Conservation (phyloP, 2,888 invertebrate genomes). For the Gymnoscelis rufifasciata region DNA sequence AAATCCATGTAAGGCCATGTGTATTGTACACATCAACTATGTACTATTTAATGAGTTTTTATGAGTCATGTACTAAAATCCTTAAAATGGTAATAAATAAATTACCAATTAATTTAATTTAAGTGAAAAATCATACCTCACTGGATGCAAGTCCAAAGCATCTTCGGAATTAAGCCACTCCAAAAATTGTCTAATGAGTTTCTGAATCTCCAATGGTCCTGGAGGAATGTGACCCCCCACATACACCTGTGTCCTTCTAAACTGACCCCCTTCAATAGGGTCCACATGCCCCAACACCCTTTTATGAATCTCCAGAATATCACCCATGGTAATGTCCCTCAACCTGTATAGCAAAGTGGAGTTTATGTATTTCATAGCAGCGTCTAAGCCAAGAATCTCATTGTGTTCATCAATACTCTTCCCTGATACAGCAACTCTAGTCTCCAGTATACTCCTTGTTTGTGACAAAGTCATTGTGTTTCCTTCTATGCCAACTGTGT, state of each 20-base stretch:
- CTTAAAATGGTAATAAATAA: too few relatives aligned
- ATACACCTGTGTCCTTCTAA: conserved; percentile 93
- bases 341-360: conserved; percentile 88
- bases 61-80: too few relatives aligned
- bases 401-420: conserved; percentile 98
- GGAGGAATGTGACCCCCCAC: conserved; percentile 98
- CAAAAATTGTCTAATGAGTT: conserved; percentile 92
- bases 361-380: conserved; percentile 95
- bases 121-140: conserved; percentile 73
- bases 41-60: too few relatives aligned
- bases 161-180: conserved; percentile 95
- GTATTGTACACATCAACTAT: too few relatives aligned
- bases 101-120: too few relatives aligned
- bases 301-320: conserved; percentile 94
- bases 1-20: conserved; percentile 65
- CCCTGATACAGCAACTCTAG: conserved; percentile 85
- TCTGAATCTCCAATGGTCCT: conserved; percentile 87
- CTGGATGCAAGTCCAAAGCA: conserved; percentile 91
- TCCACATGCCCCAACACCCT: conserved; percentile 97
- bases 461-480: conserved; percentile 97
- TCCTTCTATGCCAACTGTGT: conserved; percentile 98
- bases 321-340: conserved; percentile 87
- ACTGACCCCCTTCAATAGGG: conserved; percentile 92
- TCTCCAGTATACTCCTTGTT: conserved; percentile 94
- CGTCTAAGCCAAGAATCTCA: conserved; percentile 95